These are phyloP conservation scores for Drosophila serrata DNA, from an alignment of 1,140 invertebrate genomes.

Conservation along the genomic window DNA sequence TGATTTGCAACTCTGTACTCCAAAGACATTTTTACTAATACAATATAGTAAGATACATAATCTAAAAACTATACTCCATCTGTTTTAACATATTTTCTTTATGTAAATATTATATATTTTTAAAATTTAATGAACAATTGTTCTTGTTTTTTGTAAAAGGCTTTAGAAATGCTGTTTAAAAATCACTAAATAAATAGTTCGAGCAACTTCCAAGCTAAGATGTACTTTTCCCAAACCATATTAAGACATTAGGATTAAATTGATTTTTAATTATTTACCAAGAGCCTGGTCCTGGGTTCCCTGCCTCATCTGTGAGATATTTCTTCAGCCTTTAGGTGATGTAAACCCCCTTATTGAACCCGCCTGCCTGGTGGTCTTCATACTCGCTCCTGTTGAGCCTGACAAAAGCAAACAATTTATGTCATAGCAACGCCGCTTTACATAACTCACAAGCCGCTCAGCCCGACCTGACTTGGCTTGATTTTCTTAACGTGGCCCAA, in stretches of 20 bases:
- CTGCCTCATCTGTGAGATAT: slow-evolving; percentile 8
- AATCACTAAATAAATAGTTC: background rate
- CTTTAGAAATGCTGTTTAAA: background rate
- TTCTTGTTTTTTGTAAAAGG: background rate
- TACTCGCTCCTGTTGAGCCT: slow-evolving; percentile 36
- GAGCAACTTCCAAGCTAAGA: background rate
- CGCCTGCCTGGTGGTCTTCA: slow-evolving; percentile 20
- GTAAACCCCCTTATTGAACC: slow-evolving; percentile 8
- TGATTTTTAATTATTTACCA: slow-evolving; percentile 34
- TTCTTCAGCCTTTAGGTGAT: background rate
- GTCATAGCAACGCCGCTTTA: slow-evolving; percentile 75
- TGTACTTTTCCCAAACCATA: background rate
- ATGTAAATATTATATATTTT: no score
- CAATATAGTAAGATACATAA: no score
- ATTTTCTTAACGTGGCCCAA: slow-evolving; percentile 31
- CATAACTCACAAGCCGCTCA: slow-evolving; percentile 74
- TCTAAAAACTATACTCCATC: no score
- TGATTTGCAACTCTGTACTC: no score
- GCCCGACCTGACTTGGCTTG: slow-evolving; percentile 12
- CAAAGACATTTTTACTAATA: no score
- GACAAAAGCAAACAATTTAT: slow-evolving; percentile 76
- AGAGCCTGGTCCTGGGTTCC: slow-evolving; percentile 1
- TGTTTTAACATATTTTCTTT: no score
- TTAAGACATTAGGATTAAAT: slow-evolving; percentile 1
- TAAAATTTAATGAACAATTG: background rate